These are phyloP conservation scores for Melanotaenia duboulayi DNA, from an alignment of 2,113 vertebrate species.

Conservation along the genomic window DNA sequence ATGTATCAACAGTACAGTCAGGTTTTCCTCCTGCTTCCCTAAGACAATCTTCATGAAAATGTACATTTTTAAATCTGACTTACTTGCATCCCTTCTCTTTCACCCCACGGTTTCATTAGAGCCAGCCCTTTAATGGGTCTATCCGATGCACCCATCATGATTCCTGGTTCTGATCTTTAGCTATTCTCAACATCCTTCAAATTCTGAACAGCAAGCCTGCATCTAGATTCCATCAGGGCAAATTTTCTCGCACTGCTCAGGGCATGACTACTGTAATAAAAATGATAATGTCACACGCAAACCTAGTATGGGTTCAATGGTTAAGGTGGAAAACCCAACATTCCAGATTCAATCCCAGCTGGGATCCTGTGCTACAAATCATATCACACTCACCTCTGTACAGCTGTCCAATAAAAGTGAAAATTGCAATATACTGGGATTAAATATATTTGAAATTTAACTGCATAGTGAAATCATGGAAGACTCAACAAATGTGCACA, in stretches of 20 bases:
- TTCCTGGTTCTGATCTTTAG: constrained; percentile 14
- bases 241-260: constrained; percentile 14
- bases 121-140: constrained; percentile 25
- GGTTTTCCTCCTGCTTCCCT: background rate
- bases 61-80: background rate
- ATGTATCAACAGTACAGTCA: no score
- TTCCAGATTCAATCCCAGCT: background rate
- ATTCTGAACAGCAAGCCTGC: background rate
- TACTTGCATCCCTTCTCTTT: background rate
- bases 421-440: background rate
- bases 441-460: background rate
- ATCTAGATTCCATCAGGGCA: background rate
- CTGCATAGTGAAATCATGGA: background rate
- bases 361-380: background rate
- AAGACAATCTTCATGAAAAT: background rate
- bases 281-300: constrained; percentile 8
- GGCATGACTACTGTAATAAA: background rate
- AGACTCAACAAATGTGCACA: background rate
- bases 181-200: background rate
- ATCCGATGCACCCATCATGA: constrained; percentile 29
- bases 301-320: background rate
- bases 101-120: constrained; percentile 11
- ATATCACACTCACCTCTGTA: background rate
- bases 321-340: background rate
- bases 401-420: background rate